Percentiles rank a stretch among this genome's conserved stretches.
Conservation (phyloP, 2,888 invertebrate species). For the Ganaspis brasiliensis region DNA sequence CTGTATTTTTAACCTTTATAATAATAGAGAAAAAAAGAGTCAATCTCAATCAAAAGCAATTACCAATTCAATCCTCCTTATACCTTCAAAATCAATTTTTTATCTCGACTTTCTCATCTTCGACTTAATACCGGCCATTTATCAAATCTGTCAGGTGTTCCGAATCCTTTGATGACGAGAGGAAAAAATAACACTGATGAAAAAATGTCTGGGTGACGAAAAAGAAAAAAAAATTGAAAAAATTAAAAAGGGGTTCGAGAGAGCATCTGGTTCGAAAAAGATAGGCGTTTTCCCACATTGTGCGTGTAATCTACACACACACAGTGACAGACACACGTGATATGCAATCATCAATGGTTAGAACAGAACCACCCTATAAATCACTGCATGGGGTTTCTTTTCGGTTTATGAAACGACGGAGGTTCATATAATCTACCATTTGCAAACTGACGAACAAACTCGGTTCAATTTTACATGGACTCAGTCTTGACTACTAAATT, state of each 20-base stretch:
- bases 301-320: slow-evolving; percentile 29
- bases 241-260: slow-evolving; percentile 21
- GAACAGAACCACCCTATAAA: slow-evolving; percentile 6
- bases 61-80: not conserved
- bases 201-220: not conserved
- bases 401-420: slow-evolving; percentile 36
- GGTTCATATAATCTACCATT: slow-evolving; percentile 55
- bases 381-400: slow-evolving; percentile 4
- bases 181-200: slow-evolving; percentile 3
- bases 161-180: not conserved
- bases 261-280: slow-evolving; percentile 19
- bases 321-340: slow-evolving; percentile 27
- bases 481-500: slow-evolving; percentile 30
- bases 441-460: slow-evolving; percentile 58
- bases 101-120: not conserved
- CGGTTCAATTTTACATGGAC: slow-evolving; percentile 52
- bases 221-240: not conserved
- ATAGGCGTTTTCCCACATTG: slow-evolving; percentile 22
- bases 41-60: not conserved
- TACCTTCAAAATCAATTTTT: not conserved
- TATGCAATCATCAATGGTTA: slow-evolving; percentile 29
- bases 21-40: too few relatives aligned
- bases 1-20: too few relatives aligned
- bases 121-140: not conserved
- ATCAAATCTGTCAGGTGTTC: not conserved